Base-by-base conservation (phyloP, 2,888 invertebrate genomes). In the Ametastegia equiseti region DNA sequence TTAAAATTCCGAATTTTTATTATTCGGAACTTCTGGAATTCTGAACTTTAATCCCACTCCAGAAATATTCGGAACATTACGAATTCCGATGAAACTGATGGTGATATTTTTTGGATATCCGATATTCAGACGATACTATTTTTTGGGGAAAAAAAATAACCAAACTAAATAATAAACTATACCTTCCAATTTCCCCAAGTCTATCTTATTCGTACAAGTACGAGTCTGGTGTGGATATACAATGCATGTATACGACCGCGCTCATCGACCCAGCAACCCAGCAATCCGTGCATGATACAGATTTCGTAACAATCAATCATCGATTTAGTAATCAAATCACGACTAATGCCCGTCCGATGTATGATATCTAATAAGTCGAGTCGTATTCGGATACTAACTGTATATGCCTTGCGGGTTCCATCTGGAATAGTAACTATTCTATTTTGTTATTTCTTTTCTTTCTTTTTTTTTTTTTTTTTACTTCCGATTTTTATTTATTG, bases 231-330 rank as follows among this genome's bases (percentile, higher is more conserved):
- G n/a, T n/a, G n/a, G n/a, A n/a, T n/a, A n/a, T n/a, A n/a, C n/a
- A n/a, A n/a, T n/a, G n/a, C n/a, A n/a, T 42, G 3, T 42, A 30
- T 9, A 13, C 2, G 2, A 63, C 30, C 33, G 2, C 63, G 9
- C 13, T 30, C 15, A 42, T 13, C 19, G 42, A 69, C 11, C 42
- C 11, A 42, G 67, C 11, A 2, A 67, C 9, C 1, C 11, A 2
- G 7, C n/a, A n/a, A n/a, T n/a, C n/a, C n/a, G n/a, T n/a, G n/a
- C n/a, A 42, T 45, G 69, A 69, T 69, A 69, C 69, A 45, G 69
- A 69, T 69, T 69, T 69, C 69, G 11, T 42, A 69, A 69, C 42
- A 19, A 69, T 27, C 69, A 69, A 69, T 69, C 69, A 23, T 27
- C 5, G 23, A 69, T 69, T 69, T 69, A 39, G 69, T 69, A 39